Conservation (phyloP, 2,113 vertebrate species). For the Garra rufa region DNA sequence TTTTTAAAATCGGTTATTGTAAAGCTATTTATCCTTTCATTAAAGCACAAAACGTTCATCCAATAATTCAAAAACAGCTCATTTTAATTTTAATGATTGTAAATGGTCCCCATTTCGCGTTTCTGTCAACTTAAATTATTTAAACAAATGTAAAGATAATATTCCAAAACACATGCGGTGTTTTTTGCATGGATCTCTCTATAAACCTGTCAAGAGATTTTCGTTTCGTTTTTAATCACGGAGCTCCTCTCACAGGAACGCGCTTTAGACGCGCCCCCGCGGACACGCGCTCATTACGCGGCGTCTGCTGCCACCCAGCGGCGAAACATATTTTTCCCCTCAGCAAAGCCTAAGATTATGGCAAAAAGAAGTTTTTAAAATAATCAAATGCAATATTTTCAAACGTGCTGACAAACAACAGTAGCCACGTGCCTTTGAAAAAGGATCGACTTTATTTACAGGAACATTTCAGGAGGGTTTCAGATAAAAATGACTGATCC, state of each 20-base stretch:
- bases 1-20: background rate
- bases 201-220: background rate
- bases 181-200: background rate
- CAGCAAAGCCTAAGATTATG: background rate
- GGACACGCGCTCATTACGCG: background rate
- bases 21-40: too few relatives aligned
- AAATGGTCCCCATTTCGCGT: background rate
- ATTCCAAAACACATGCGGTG: background rate
- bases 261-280: background rate
- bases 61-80: background rate
- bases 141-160: background rate
- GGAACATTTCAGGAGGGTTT: constrained; percentile 71
- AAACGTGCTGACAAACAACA: background rate
- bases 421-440: constrained; percentile 82
- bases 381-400: background rate
- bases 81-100: background rate
- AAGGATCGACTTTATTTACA: constrained; percentile 94
- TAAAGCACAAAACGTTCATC: background rate
- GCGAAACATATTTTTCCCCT: background rate
- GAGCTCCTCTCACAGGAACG: background rate
- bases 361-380: background rate
- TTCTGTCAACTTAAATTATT: background rate
- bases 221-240: background rate
- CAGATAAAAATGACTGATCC: constrained; percentile 82
- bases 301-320: constrained; percentile 51